Percentiles rank a stretch among this genome's conserved stretches.
These are phyloP conservation scores for Euschistus heros DNA, from an alignment of 1,140 invertebrate species.

Conservation along the genomic window DNA sequence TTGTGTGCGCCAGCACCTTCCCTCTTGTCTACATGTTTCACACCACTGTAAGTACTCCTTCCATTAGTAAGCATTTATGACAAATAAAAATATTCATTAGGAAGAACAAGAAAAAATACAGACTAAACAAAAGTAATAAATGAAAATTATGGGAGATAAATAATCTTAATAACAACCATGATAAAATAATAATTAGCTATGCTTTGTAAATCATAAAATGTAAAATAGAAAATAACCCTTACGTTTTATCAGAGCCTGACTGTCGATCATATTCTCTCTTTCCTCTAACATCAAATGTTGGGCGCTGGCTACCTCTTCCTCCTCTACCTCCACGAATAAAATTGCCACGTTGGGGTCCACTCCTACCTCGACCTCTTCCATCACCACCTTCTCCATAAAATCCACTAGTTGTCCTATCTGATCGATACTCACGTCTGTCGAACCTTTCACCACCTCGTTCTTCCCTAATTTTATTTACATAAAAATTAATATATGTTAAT, in stretches of 20 bases:
- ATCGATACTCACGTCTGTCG: slow-evolving; percentile 17
- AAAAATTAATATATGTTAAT: slow-evolving; percentile 29
- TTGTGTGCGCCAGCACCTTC: slow-evolving; percentile 90
- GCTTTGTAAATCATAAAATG: too few species aligned
- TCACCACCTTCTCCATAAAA: slow-evolving; percentile 1
- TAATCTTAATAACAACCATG: too few species aligned
- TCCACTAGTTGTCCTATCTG: slow-evolving; percentile 28
- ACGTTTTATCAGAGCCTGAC: slow-evolving; percentile 89
- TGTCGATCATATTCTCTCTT: slow-evolving; percentile 91
- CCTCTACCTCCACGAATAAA: slow-evolving; percentile 37
- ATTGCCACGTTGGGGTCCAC: slow-evolving; percentile 37
- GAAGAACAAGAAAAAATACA: background rate
- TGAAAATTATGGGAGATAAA: too few species aligned
- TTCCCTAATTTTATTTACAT: slow-evolving; percentile 7
- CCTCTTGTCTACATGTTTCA: slow-evolving; percentile 86
- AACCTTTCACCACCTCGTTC: slow-evolving; percentile 15
- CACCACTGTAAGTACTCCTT: slow-evolving; percentile 51
- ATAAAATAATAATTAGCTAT: too few species aligned
- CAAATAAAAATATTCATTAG: slow-evolving; percentile 10
- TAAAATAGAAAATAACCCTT: slow-evolving; percentile 33
- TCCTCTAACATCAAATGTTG: slow-evolving; percentile 54
- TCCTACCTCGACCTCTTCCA: slow-evolving; percentile 33
- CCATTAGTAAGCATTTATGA: slow-evolving; percentile 18
- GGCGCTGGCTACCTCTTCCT: slow-evolving; percentile 37
- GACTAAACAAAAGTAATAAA: too few species aligned